Percentiles rank a stretch among this genome's conserved stretches.
These are phyloP conservation scores for Electrophaes corylata DNA, from an alignment of 2,888 invertebrate species.

Conservation along the genomic window DNA sequence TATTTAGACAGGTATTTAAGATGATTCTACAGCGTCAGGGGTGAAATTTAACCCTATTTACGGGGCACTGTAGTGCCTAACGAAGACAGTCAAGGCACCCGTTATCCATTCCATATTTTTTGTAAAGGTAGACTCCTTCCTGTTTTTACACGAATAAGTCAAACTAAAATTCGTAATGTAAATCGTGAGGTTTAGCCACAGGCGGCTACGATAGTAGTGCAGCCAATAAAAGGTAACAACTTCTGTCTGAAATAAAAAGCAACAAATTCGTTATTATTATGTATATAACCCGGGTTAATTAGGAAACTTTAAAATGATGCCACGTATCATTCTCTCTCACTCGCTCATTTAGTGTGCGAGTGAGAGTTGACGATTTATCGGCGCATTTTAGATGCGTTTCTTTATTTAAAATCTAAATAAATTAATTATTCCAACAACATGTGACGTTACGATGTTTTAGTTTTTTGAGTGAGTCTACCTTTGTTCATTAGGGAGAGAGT, in stretches of 20 bases:
- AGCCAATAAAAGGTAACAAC: neutral
- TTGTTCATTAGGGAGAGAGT: neutral
- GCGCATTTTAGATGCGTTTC: too few species aligned
- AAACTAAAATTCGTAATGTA: neutral
- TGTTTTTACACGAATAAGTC: neutral
- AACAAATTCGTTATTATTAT: neutral
- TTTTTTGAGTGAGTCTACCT: neutral
- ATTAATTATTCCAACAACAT: neutral
- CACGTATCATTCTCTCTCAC: too few species aligned
- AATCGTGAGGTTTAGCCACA: neutral
- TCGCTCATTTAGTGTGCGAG: too few species aligned
- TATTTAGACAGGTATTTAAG: slow-evolving; percentile 31
- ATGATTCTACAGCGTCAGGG: neutral
- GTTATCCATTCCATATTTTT: slow-evolving; percentile 65
- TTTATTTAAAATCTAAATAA: neutral
- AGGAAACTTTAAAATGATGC: too few species aligned
- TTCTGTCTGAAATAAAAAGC: neutral
- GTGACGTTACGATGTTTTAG: neutral
- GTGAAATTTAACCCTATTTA: neutral
- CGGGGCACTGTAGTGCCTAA: neutral
- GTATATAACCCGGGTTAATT: too few species aligned
- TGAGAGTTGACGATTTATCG: too few species aligned
- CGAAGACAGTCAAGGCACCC: slow-evolving; percentile 56
- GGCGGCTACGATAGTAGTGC: neutral
- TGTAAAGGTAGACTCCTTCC: slow-evolving; percentile 13